Base-by-base conservation (phyloP, 1,140 invertebrate species). In the Anastrepha ludens region DNA sequence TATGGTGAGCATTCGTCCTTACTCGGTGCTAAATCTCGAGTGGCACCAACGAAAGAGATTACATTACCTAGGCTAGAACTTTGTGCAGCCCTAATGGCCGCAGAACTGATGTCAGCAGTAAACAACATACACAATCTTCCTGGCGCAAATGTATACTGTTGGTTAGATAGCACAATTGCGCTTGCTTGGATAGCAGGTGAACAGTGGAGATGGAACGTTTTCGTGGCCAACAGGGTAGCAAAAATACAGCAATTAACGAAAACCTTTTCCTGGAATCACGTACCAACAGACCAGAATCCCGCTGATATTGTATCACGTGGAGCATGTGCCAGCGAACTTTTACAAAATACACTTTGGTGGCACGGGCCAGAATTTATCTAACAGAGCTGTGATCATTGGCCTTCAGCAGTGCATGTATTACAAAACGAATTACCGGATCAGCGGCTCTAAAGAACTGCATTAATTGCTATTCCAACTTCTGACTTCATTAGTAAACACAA, bases 301-400 rank as follows among this genome's bases (percentile, higher is more conserved):
- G 93, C 93, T 0, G 94, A 94, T 90, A 88, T 93, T 29, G 87
- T 93, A 85, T 94, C 94, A 0, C 87, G 94, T 29, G 94, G 94
- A 17, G 50, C 90, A 20, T 70, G 47, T 3, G 88, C 91, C 67
- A 87, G 85, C n/a, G 64, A 89, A 11, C 88, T 94, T n/a, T 58
- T 86, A 8, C 58, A 89, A 20, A 90, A 88, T 70, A 15, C 87
- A 17, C 87, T 94, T 41, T 94, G 94, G 93, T 94, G 90, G 91
- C 86, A 90, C 47, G 92, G 91, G 8, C 92, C 91, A 39, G 29
- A 58, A 15, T 90, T 86, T 29, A 4, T 65, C 39, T 55, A 60
- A 15, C 88, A 74, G 59, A 3, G 87, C 67, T 39, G 85, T 88
- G 59, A 59, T 65, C 29, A 86, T 88, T 85, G 88, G 85, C n/a